Conservation (phyloP, 35 echinoderm and acorn worm genomes). For the Heliocidaris tuberculata region DNA sequence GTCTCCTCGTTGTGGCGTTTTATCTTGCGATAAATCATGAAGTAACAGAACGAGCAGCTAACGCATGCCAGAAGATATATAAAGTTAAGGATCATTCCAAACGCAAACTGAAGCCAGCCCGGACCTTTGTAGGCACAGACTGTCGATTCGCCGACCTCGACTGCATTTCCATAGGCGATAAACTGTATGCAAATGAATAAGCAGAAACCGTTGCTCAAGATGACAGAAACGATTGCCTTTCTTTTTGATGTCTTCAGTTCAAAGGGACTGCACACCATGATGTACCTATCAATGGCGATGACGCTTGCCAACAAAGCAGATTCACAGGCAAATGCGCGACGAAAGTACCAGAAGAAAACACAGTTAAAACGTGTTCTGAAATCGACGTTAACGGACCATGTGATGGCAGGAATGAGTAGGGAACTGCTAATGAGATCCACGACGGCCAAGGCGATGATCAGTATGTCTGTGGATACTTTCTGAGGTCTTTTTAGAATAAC, state of each 20-base stretch:
- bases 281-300: not conserved
- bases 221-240: not conserved
- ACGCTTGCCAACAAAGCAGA: not conserved
- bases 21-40: not conserved
- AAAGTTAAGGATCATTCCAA: not conserved
- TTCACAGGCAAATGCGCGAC: not conserved
- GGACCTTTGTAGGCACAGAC: not conserved
- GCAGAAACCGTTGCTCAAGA: not conserved
- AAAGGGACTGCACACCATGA: not conserved
- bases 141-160: not conserved
- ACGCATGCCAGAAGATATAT: not conserved
- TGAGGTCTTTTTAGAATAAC: not conserved
- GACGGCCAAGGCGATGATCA: not conserved
- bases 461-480: not conserved
- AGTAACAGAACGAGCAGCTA: not conserved
- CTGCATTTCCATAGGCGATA: not conserved
- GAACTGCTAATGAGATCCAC: not conserved
- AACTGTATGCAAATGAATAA: not conserved
- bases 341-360: not conserved
- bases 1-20: not conserved
- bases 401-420: not conserved
- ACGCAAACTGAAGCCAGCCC: not conserved
- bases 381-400: not conserved
- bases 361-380: conserved; percentile 18
- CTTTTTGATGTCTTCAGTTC: not conserved